Conservation (phyloP, 2,797 vertebrate genomes). For the Siniperca obscura region DNA sequence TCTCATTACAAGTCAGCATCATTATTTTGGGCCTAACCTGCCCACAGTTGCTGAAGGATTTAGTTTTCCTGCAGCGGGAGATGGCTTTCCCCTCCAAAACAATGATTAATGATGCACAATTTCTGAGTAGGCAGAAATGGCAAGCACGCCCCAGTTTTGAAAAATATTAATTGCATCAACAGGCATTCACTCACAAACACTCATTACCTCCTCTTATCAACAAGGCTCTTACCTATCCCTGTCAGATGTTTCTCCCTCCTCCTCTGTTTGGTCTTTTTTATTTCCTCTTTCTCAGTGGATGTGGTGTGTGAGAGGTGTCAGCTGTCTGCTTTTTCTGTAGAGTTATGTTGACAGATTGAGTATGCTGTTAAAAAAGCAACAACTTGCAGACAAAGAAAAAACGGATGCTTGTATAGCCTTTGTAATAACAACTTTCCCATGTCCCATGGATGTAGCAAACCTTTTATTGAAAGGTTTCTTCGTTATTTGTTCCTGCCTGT, state of each 20-base stretch:
- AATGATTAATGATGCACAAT: constrained; percentile 57
- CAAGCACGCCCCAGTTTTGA: constrained; percentile 37
- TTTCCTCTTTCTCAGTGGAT: neutral
- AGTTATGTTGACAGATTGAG: neutral
- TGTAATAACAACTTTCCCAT: neutral
- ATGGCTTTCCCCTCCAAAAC: constrained; percentile 27
- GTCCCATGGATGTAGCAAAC: neutral
- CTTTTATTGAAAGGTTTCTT: neutral
- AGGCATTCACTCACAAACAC: constrained; percentile 43
- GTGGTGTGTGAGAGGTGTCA: constrained; percentile 35
- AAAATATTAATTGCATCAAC: constrained; percentile 58
- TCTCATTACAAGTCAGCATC: constrained; percentile 20
- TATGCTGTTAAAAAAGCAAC: neutral
- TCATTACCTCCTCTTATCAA: constrained; percentile 41
- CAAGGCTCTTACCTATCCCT: neutral
- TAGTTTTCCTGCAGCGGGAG: neutral
- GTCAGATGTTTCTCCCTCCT: constrained; percentile 5
- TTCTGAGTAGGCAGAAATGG: constrained; percentile 47
- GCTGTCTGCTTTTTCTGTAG: neutral
- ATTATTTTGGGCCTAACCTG: constrained; percentile 33
- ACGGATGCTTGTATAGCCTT: neutral
- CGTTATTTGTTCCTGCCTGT: neutral
- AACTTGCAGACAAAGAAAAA: neutral
- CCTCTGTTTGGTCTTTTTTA: constrained; percentile 14
- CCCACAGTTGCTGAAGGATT: constrained; percentile 14